Percentiles rank a stretch among this genome's conserved stretches.
These are phyloP conservation scores for Coendou prehensilis DNA, from an alignment of 2,797 vertebrate genomes.

Conservation along the genomic window DNA sequence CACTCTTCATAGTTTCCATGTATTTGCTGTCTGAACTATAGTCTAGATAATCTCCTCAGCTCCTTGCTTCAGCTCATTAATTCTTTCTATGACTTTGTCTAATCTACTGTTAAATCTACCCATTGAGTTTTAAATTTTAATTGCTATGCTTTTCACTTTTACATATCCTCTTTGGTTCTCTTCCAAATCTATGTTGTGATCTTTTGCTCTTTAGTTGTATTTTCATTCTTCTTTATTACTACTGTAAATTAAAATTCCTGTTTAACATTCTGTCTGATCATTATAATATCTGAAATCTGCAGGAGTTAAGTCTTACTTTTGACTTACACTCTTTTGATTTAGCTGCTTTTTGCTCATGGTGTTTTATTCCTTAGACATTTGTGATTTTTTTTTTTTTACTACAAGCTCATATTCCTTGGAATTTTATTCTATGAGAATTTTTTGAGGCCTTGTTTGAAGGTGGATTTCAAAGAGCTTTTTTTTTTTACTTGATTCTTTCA, in stretches of 20 bases:
- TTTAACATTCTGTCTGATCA: slow-evolving; percentile 30
- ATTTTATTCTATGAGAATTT: slow-evolving; percentile 49
- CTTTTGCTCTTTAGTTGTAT: not conserved
- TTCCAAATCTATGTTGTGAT: slow-evolving; percentile 29
- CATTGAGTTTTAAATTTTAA: slow-evolving; percentile 28
- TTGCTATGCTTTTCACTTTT: not conserved
- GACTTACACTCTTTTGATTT: not conserved
- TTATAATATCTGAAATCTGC: slow-evolving; percentile 23
- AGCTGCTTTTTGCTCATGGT: not conserved
- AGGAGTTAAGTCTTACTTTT: not conserved
- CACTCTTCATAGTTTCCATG: not conserved
- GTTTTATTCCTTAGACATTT: slow-evolving; percentile 52
- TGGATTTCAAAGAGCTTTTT: not conserved
- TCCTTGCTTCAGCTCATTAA: slow-evolving; percentile 29
- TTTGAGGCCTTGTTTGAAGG: slow-evolving; percentile 21
- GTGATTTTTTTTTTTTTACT: not conserved
- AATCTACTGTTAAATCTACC: slow-evolving; percentile 11
- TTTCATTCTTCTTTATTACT: slow-evolving; percentile 4
- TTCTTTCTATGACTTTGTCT: slow-evolving; percentile 46
- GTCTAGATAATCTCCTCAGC: slow-evolving; percentile 33
- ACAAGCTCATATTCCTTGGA: not conserved
- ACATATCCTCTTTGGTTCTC: not conserved
- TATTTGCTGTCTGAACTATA: slow-evolving; percentile 19
- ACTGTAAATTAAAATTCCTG: slow-evolving; percentile 4
- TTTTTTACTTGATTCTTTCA: slow-evolving; percentile 32